Base-by-base conservation (phyloP, 2,113 vertebrate species). In the Ceyx melanurus region DNA sequence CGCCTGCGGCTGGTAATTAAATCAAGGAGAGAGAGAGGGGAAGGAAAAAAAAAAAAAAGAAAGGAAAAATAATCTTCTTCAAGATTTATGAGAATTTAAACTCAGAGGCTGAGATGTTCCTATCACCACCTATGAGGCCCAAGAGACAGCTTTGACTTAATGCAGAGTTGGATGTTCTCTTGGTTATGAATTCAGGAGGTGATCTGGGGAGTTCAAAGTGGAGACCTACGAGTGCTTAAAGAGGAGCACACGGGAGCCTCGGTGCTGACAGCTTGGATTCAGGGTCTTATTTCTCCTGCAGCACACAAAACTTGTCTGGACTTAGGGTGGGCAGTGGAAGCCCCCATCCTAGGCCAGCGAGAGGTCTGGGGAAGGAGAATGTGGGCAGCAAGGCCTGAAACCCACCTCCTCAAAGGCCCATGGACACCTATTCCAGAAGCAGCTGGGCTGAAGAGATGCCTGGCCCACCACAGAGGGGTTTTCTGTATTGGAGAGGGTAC, bases 71-170 rank as follows among this genome's bases (percentile, higher is more conserved):
- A 40, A 85, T 79, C 90, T 91, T 89, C 75, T 22, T 67, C 33
- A 53, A 74, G 93, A 92, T 94, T 96, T 71, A 94, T 93, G 81
- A 35, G 88, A 67, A 56, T 80, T 92, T 90, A 90, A 96, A 89
- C 22, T 45, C 3, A 0, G 64, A 67, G 90, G 71, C 84, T 68
- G 87, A 91, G 84, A 68, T 70, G n/a, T 83, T 96, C 62, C 92
- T 62, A 85, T 89, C 92, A 82, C n/a, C 84, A 67, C 26, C 68
- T 65, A 92, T 1, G 84, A 82, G 94, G 60, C 95, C 82, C 96
- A 16, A 28, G 91, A 91, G 94, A 88, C 73, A 91, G 68, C 74
- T 94, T 62, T 86, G 78, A 70, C 75, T 74, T 95, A 88, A 88
- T 86, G 89, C 56, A 42, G 66, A 86, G 37, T 22, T 0, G 6